phyloP scores from a whole-genome alignment of 2,113 vertebrate species.

The Vulpes vulpes region DNA sequence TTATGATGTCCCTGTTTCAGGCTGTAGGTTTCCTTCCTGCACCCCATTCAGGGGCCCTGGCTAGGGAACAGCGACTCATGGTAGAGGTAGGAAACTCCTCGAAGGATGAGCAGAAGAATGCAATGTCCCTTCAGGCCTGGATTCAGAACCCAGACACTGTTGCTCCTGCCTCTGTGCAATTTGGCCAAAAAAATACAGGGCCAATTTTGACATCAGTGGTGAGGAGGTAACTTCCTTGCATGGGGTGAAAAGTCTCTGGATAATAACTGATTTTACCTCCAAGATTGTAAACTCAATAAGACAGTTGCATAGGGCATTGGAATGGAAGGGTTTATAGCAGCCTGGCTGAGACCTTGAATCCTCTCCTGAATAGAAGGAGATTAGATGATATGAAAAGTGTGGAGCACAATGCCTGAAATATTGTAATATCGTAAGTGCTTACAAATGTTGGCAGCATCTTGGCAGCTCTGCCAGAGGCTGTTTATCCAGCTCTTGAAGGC shows the following conservation, averaged over 20 bases:
- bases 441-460: background rate
- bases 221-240: background rate
- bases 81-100: background rate
- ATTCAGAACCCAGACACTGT: background rate
- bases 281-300: background rate
- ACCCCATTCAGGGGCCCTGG: background rate
- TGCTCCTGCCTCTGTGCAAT: background rate
- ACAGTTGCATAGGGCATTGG: background rate
- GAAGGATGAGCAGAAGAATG: background rate
- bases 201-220: background rate
- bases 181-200: background rate
- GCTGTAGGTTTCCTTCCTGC: background rate
- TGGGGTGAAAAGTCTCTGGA: background rate
- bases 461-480: background rate
- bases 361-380: background rate
- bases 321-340: background rate
- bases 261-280: background rate
- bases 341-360: background rate
- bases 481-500: background rate
- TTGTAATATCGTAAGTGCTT: rapidly evolving
- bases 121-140: background rate
- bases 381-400: background rate
- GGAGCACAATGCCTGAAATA: background rate
- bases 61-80: background rate
- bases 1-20: background rate